These are phyloP conservation scores for Ophonus ardosiacus DNA, from an alignment of 2,888 invertebrate genomes.

Conservation along the genomic window DNA sequence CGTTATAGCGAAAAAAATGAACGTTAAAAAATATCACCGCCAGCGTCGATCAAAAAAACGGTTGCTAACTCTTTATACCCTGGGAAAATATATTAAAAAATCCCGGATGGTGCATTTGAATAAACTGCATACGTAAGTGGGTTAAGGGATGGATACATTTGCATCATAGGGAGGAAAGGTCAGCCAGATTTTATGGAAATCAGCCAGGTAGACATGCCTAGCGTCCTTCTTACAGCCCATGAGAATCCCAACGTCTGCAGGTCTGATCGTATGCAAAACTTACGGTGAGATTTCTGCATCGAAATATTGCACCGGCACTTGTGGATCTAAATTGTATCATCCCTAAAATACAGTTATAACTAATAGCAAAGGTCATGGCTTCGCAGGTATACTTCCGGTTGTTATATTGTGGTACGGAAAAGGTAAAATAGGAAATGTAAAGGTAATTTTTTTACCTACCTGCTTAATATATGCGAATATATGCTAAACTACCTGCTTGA, in stretches of 20 bases:
- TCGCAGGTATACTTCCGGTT: conserved; percentile 52
- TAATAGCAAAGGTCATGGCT: conserved; percentile 15
- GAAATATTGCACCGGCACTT: conserved; percentile 68
- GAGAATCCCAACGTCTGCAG: conserved; percentile 66
- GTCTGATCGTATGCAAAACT: conserved; percentile 65
- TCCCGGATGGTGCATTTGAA: conserved; percentile 69
- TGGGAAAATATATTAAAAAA: conserved; percentile 61
- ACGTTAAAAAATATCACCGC: conserved; percentile 55
- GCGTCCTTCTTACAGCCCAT: conserved; percentile 66
- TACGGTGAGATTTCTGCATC: conserved; percentile 67
- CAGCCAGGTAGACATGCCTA: conserved; percentile 71
- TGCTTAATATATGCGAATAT: conserved; percentile 76
- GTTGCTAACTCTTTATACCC: conserved; percentile 55
- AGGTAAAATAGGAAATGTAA: conserved; percentile 70
- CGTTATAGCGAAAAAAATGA: conserved; percentile 38
- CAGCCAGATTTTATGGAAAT: conserved; percentile 73
- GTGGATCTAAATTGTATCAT: conserved; percentile 67
- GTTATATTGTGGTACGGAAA: conserved; percentile 65
- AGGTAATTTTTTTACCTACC: conserved; percentile 74
- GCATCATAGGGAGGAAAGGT: conserved; percentile 73
- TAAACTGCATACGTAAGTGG: conserved; percentile 74
- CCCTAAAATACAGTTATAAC: conserved; percentile 65
- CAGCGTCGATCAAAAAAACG: conserved; percentile 57
- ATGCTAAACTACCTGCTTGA: conserved; percentile 76
- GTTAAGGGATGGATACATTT: conserved; percentile 71